Base-by-base conservation (phyloP, 2,797 vertebrate species). In the Peromyscus aztecus region DNA sequence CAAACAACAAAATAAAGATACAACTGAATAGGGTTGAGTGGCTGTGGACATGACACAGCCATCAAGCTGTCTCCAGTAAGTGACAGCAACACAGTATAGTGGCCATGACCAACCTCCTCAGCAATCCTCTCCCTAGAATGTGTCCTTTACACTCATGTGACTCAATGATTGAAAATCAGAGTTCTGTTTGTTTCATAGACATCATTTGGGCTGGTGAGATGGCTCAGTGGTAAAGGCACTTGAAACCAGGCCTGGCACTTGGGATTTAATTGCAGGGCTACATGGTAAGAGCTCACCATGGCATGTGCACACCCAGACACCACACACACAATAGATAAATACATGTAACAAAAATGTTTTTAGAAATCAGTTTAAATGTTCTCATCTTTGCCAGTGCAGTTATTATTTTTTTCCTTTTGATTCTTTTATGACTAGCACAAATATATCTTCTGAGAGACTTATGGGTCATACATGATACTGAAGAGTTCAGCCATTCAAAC, bases 401-500 rank as follows among this genome's bases (percentile, higher is more conserved):
- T 89, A 34, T 84, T 76, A 40, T 29, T 61, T 55, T 55, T 61
- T 81, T 37, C 6, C 65, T 61, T 90, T 84, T 37, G 29, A 80
- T 88, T 95, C 29, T 80, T 31, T 76, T 24, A 69, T 83, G 46
- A 23, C 40, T 88, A 85, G 27, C 21, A 16, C 24, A 34, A 93
- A 75, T 57, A 19, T 61, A 55, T 76, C 2, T 90, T 92, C 49
- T 86, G 11, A 93, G 80, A 87, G 14, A 92, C 31, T n/a, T 80
- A 37, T 0, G 19, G 29, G 29, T 86, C 7, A 49, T 55, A 16
- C 1, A 29, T 14, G 49, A 2, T 52, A 27, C 27, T 85, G 61
- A 91, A 14, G 69, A 75, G 63, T 95, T 73, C 77, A 97, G 90
- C 86, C 19, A 63, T 77, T 96, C 96, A 91, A 90, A 61, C 43